Percentiles rank a stretch among this genome's conserved stretches.
phyloP scores from a whole-genome alignment of 2,113 vertebrate species.

The Potamarius usumacintae region DNA sequence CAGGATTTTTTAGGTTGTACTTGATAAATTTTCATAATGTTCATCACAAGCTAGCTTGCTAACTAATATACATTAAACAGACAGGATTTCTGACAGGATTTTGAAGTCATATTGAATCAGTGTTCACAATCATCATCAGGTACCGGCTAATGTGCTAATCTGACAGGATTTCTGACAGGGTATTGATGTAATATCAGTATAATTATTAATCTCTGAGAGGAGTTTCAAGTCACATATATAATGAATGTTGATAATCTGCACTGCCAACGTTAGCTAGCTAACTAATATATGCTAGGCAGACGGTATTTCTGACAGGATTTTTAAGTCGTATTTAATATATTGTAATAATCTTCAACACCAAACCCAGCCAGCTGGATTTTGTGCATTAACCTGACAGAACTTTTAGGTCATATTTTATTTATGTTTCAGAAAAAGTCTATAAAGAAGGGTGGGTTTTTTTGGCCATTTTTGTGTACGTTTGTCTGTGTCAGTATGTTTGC shows the following conservation, averaged over 20 bases:
- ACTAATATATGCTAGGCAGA: background rate
- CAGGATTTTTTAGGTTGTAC: background rate
- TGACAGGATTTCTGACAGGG: background rate
- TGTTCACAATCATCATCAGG: background rate
- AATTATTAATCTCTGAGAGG: background rate
- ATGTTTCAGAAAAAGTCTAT: background rate
- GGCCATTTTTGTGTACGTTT: background rate
- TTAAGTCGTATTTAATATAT: background rate
- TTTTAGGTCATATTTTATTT: background rate
- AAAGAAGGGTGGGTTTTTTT: background rate
- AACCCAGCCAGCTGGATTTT: background rate
- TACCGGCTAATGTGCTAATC: background rate
- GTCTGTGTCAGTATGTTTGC: background rate
- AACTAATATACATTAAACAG: background rate
- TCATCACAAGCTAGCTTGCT: background rate
- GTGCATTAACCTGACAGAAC: background rate
- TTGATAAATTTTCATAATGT: background rate
- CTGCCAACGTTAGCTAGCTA: background rate
- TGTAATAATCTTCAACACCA: background rate
- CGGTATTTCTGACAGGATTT: background rate
- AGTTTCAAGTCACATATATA: no score
- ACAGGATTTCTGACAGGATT: background rate
- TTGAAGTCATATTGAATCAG: background rate
- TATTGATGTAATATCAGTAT: background rate
- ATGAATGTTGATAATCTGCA: background rate